Base-by-base conservation (phyloP, 2,888 invertebrate species). In the Mactromeris polynyma region DNA sequence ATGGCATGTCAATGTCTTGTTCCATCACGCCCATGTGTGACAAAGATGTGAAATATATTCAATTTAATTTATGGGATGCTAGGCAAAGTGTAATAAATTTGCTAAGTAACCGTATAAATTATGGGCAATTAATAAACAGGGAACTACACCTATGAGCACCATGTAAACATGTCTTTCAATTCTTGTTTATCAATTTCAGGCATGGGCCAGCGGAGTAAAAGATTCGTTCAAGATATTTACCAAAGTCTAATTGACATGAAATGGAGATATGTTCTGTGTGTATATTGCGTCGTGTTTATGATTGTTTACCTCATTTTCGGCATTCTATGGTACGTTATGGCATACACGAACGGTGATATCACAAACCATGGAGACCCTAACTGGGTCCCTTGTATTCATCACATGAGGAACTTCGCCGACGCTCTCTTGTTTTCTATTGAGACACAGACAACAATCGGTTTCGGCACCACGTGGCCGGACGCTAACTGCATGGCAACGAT, bases 391-490 rank as follows among this genome's bases (percentile, higher is more conserved):
- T 97, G 97, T 90, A 94, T 97, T 90, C 97, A 97, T 81, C 98
- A 98, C 94, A 98, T 99, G 93, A 97, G 98, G 95, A 98, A 98
- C 88, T 99, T 99, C 96, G 98, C 98, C 77, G 98, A 99, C 81
- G 98, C 99, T 95, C 98, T 99, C 97, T 97, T 99, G 42, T 99
- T 99, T 97, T 99, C 99, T 91, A 98, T 99, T 42, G 99, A 99
- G 97, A 99, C 99, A 0, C 99, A 99, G 96, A 99, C 99, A 96
- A 99, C 99, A 11, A 99, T 99, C 93, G 99, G 98, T 64, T 99
- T 98, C 96, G 99, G 99, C 2, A 98, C 97, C 83, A 97, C 98
- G 87, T 98, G 98, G 81, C 98, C 99, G 0, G 99, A 99, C 0
- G 98, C 99, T 92, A 98, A 98, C 96, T 99, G 99, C 96, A 98